phyloP scores from a whole-genome alignment of 2,888 invertebrate genomes.

The Lithosia quadra region DNA sequence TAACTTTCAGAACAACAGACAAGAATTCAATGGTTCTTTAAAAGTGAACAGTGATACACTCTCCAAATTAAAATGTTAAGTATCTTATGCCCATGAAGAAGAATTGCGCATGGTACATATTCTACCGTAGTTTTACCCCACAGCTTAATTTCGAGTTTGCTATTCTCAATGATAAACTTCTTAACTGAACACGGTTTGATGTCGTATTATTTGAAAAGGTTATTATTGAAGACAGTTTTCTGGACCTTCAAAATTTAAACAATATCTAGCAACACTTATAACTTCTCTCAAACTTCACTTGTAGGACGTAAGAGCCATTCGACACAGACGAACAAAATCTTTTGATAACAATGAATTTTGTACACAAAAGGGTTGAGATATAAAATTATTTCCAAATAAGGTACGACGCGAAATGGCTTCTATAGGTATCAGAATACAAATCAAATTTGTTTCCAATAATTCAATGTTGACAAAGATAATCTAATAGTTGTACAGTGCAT shows the following conservation, averaged over 20 bases:
- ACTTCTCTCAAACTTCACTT: constrained; percentile 36
- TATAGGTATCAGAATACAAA: constrained; percentile 47
- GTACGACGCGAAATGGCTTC: constrained; percentile 45
- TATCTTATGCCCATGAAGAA: too few species aligned
- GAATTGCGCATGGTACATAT: too few species aligned
- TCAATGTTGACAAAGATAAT: constrained; percentile 49
- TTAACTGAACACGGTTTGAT: too few species aligned
- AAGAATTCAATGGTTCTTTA: too few species aligned
- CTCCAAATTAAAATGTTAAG: too few species aligned
- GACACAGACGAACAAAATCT: constrained; percentile 62
- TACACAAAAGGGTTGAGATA: constrained; percentile 53
- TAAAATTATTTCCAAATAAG: constrained; percentile 54
- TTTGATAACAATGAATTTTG: constrained; percentile 58
- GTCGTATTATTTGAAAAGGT: not conserved
- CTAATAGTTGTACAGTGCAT: constrained; percentile 46
- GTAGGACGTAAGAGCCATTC: constrained; percentile 49
- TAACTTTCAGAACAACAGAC: too few species aligned
- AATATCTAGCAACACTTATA: constrained; percentile 16
- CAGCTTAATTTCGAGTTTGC: too few species aligned
- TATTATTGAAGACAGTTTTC: not conserved
- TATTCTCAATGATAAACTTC: too few species aligned
- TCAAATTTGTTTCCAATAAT: constrained; percentile 45
- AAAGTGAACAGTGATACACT: too few species aligned
- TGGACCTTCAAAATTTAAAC: not conserved
- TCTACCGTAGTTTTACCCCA: too few species aligned